Evolutionary conservation across 1,140 invertebrate species (phyloP).

Genomic region (Philopotamus ludificatus): DNA sequence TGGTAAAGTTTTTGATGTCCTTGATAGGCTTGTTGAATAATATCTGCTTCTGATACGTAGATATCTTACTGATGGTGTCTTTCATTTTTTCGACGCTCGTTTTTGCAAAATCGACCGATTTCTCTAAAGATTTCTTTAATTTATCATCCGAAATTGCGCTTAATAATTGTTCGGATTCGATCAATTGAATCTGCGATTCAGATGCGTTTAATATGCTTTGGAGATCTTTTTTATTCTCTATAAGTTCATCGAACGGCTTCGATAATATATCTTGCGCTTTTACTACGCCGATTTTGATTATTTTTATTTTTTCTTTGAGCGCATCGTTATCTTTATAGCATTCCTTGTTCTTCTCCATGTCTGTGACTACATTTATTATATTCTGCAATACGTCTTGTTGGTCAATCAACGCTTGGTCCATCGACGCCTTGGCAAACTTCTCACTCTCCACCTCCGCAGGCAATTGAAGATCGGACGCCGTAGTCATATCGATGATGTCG

Average conservation of each 20-base stretch:
- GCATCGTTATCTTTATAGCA: neutral
- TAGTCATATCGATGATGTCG: constrained; percentile 34
- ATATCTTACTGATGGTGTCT: constrained; percentile 46
- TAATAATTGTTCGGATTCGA: constrained; percentile 21
- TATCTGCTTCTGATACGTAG: constrained; percentile 25
- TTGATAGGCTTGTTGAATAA: constrained; percentile 35
- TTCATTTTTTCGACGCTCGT: constrained; percentile 45
- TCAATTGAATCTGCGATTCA: constrained; percentile 40
- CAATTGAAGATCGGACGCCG: constrained; percentile 30
- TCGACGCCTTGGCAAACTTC: constrained; percentile 32
- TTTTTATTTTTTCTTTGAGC: constrained; percentile 25
- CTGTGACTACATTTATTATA: constrained; percentile 21
- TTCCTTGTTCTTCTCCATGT: constrained; percentile 23
- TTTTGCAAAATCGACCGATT: constrained; percentile 29
- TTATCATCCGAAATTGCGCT: constrained; percentile 27
- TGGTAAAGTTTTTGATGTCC: constrained; percentile 36
- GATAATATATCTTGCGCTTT: constrained; percentile 43
- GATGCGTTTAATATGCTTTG: constrained; percentile 43
- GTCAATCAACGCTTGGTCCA: constrained; percentile 27
- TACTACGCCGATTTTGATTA: constrained; percentile 29
- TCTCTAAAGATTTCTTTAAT: constrained; percentile 25
- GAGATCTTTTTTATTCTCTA: constrained; percentile 39
- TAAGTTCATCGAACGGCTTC: constrained; percentile 40
- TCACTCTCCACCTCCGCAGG: constrained; percentile 18
- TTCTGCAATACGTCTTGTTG: constrained; percentile 33